Evolutionary conservation across 2,113 vertebrate genomes (phyloP).

Genomic region (Bubo scandiacus): DNA sequence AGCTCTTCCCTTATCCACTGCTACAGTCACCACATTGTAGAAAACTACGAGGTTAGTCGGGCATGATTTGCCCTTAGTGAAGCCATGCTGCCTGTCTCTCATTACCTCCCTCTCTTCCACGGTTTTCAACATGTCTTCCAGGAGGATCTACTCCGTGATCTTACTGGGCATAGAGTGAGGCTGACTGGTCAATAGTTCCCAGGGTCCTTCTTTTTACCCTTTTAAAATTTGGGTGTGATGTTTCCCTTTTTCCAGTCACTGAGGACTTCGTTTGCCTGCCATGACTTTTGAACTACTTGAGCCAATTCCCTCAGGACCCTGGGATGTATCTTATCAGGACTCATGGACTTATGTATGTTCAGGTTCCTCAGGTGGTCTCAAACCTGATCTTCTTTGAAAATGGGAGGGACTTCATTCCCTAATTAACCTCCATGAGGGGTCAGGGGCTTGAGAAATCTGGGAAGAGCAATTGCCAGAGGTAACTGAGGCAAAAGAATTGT

Average conservation of each 20-base stretch:
- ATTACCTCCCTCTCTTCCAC: neutral
- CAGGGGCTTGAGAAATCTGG: neutral
- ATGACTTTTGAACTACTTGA: neutral
- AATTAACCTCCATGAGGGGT: neutral
- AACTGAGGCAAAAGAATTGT: neutral
- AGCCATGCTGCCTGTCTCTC: neutral
- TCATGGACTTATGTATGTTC: neutral
- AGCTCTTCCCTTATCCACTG: neutral
- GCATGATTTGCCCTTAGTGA: neutral
- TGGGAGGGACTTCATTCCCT: neutral
- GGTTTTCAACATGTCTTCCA: neutral
- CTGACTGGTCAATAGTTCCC: neutral
- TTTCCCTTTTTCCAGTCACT: neutral
- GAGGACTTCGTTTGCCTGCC: neutral
- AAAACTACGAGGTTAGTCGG: neutral
- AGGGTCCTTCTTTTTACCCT: neutral
- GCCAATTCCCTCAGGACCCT: neutral
- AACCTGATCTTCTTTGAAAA: neutral
- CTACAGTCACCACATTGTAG: neutral
- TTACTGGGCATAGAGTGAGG: neutral
- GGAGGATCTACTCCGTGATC: neutral
- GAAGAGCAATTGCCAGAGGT: neutral
- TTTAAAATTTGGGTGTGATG: neutral
- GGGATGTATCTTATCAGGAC: neutral
- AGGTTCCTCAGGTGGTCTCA: neutral